Evolutionary conservation across 2,113 vertebrate species (phyloP).

Genomic region (Nasalis larvatus): DNA sequence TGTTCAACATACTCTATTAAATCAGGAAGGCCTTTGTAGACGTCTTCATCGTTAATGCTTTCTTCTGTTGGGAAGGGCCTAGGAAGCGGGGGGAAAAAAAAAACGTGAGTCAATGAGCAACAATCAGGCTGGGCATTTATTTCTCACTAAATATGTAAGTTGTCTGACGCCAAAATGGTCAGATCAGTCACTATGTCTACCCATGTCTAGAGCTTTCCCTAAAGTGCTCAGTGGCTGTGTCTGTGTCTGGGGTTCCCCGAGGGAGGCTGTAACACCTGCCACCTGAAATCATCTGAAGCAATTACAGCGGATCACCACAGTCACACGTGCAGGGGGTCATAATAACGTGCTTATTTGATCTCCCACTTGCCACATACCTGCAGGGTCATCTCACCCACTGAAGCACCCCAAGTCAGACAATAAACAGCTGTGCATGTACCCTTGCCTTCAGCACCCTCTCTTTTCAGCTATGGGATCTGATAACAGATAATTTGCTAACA

Average conservation of each 20-base stretch:
- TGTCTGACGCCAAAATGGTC: not conserved
- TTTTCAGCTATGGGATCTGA: not conserved
- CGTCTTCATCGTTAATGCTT: slow-evolving; percentile 92
- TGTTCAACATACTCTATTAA: slow-evolving; percentile 93
- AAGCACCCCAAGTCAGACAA: not conserved
- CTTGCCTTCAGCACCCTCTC: not conserved
- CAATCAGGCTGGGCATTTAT: not conserved
- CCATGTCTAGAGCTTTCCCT: not conserved
- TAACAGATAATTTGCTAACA: not conserved
- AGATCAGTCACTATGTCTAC: not conserved
- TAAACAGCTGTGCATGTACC: rapidly evolving
- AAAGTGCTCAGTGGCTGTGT: too few relatives aligned
- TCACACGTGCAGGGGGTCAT: not conserved
- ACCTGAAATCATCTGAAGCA: not conserved
- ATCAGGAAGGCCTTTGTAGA: slow-evolving; percentile 97
- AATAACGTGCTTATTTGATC: not conserved
- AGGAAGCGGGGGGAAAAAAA: not conserved
- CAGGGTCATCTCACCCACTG: not conserved
- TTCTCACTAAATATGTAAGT: not conserved
- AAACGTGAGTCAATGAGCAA: not conserved
- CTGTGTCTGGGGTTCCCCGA: not conserved
- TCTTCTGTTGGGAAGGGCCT: slow-evolving; percentile 97
- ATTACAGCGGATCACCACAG: not conserved
- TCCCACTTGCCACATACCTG: not conserved
- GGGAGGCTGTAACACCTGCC: not conserved